Conservation (phyloP, 2,888 invertebrate species). For the Neoaliturus tenellus region DNA sequence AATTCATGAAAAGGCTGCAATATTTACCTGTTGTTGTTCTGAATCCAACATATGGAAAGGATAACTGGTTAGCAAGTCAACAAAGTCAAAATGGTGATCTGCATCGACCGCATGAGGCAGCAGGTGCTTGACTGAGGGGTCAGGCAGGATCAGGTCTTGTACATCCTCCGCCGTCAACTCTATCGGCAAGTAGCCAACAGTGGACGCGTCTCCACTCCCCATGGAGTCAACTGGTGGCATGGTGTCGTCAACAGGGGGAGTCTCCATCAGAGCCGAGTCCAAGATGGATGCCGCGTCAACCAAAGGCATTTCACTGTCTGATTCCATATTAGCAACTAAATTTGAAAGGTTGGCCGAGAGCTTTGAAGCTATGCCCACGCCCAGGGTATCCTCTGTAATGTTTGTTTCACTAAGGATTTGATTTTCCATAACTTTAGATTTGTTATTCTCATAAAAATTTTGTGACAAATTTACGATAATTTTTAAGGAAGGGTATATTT, state of each 20-base stretch:
- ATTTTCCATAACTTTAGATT: too few relatives aligned
- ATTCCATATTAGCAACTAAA: too few relatives aligned
- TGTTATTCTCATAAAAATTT: too few relatives aligned
- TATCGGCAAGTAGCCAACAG: neutral
- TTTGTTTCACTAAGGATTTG: too few relatives aligned
- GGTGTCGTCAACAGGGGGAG: neutral
- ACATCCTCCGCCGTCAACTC: neutral
- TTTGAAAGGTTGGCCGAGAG: too few relatives aligned
- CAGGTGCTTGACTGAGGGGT: neutral
- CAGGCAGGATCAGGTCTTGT: neutral
- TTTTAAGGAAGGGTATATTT: too few relatives aligned
- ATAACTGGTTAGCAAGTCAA: neutral
- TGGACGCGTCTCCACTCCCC: neutral
- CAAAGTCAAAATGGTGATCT: neutral
- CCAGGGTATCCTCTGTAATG: too few relatives aligned
- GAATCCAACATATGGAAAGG: neutral
- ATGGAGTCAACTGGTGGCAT: neutral
- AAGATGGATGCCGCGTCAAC: too few relatives aligned
- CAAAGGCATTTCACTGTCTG: too few relatives aligned
- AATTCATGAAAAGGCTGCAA: too few relatives aligned
- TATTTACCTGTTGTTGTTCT: neutral
- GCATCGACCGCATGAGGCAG: neutral
- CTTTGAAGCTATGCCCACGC: too few relatives aligned
- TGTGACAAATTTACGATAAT: too few relatives aligned
- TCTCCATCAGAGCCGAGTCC: neutral